Base-by-base conservation (phyloP, 1,140 invertebrate genomes). In the Drosophila subobscura region DNA sequence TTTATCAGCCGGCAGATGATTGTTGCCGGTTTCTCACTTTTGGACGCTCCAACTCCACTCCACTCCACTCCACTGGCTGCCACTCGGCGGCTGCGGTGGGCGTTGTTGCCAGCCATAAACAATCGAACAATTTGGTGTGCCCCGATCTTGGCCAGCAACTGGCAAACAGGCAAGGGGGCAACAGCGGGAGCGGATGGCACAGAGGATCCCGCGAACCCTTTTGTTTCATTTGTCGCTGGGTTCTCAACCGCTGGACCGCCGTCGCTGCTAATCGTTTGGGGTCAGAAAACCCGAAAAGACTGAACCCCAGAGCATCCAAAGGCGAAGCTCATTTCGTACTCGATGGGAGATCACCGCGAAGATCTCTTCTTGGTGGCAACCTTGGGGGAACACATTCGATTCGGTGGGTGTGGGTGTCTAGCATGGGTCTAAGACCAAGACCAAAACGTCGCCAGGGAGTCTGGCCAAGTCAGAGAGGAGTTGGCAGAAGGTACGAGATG, bases 11-110 rank as follows among this genome's bases (percentile, higher is more conserved):
- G 77, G 77, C 81, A 90, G 80, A 78, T 89, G 89, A 85, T 80
- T 89, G 85, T 90, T 89, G 80, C 81, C 84, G 85, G 80, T 89
- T 89, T 89, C 80, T 89, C 80, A 85, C 85, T 89, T 85, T 60
- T 64, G 42, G 33, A 6, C 61, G 65, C 64, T 60, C 59, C 65
- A 50, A 67, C 65, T 68, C 41, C 44, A 46, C 65, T 68, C 65
- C n/a, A 67, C 65, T 68, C 41, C 44, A 46, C 65, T 68, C 65
- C n/a, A 25, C 42, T 20, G 54, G 29, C 58, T 64, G 40, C 33
- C 20, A 53, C 29, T 57, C 40, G 49, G 41, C 59, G 55, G 45
- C 70, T 52, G 64, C 66, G 71, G 85, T 89, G 86, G 85, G 85
- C 85, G 80, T 89, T 86, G 80, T 79, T 72, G 77, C 66, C 83